phyloP scores from a whole-genome alignment of 1,140 invertebrate species.

The Apis dorsata region DNA sequence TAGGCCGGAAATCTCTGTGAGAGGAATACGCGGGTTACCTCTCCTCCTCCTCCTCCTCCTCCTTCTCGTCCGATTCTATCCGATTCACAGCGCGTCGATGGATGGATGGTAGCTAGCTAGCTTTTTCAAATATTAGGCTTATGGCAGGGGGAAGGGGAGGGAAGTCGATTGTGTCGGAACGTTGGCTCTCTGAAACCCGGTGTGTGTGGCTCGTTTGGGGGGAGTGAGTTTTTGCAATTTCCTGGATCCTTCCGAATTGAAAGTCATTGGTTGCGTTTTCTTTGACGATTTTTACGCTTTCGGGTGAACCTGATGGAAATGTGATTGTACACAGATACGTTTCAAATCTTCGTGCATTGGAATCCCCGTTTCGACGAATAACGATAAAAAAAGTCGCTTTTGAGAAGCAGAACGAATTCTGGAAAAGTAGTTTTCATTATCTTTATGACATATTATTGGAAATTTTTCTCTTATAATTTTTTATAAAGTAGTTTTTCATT shows the following conservation, averaged over 20 bases:
- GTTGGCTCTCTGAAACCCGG: neutral
- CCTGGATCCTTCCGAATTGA: neutral
- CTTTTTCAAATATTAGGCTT: constrained; percentile 34
- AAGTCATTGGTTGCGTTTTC: neutral
- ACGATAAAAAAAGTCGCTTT: too few relatives aligned
- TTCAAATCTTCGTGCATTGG: too few relatives aligned
- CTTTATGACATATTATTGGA: too few relatives aligned
- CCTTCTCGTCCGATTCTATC: constrained; percentile 7
- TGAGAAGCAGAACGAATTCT: too few relatives aligned
- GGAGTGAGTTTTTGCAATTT: neutral
- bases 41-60: neutral
- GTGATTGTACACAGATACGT: too few relatives aligned
- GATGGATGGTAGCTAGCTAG: neutral
- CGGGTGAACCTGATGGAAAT: neutral
- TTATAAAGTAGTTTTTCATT: too few relatives aligned
- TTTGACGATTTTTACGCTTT: neutral
- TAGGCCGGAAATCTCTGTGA: neutral
- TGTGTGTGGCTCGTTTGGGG: neutral
- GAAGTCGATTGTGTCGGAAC: constrained; percentile 3
- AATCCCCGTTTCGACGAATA: too few relatives aligned
- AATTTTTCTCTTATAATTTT: too few relatives aligned
- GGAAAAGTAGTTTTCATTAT: too few relatives aligned
- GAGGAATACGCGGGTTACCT: neutral
- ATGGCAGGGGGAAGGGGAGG: neutral
- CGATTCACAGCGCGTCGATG: neutral